Base-by-base conservation (phyloP, 2,888 invertebrate species). In the Colostygia pectinataria region DNA sequence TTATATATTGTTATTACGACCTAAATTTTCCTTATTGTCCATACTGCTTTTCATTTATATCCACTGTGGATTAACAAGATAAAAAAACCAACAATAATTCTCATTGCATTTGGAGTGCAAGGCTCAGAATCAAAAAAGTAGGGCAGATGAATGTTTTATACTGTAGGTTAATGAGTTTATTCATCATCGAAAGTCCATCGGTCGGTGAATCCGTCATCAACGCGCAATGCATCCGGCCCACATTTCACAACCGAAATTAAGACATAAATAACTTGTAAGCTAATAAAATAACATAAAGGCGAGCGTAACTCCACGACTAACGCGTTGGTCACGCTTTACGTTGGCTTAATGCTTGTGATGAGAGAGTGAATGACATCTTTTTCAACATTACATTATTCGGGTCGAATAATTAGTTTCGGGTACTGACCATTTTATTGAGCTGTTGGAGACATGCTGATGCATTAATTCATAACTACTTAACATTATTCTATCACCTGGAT, bases 251-350 rank as follows among this genome's bases (percentile, higher is more conserved):
- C 65, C 65, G 63, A 83, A 87, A 89, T 89, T 73, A 88, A 90
- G 88, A 87, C 89, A 86, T 88, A 74, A 86, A 87, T 82, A 77
- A 83, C 77, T 66, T 76, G 65, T 60, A 57, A 69, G 65, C 67
- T 72, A 74, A 80, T 76, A 71, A 75, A 71, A 75, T 73, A 73
- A 68, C 64, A 67, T 74, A 72, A 76, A 82, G 69, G 71, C 20
- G 20, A 20, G 20, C 75, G 65, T 85, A 86, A 85, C 78, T 75
- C 85, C 83, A 62, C 68, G 65, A 58, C 70, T 76, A 79, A 80
- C 77, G 72, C 61, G 71, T 63, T 61, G 71, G 88, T 88, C 88
- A 90, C 89, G 88, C 84, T 77, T 72, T 49, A 33, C 18, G 20
- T 18, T 64, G 59, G 62, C 65, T 70, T 74, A 61, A 67, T 68